Conservation (phyloP, 2,888 invertebrate genomes). For the Microctonus brassicae region DNA sequence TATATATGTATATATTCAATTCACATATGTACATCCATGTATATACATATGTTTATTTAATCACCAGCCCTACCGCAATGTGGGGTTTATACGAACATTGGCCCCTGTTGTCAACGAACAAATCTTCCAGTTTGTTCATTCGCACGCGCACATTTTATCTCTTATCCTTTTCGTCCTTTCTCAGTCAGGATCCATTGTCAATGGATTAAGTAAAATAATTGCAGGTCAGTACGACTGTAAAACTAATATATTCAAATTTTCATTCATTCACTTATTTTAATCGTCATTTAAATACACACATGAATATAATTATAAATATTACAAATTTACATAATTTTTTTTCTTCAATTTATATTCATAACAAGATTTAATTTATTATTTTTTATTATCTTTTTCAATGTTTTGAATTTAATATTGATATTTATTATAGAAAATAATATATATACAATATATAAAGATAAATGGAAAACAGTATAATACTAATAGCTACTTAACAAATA, state of each 20-base stretch:
- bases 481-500: too few relatives aligned
- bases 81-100: conserved; percentile 17
- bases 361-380: too few relatives aligned
- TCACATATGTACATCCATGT: conserved; percentile 8
- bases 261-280: conserved; percentile 11
- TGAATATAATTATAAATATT: background rate
- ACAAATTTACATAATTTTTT: too few relatives aligned
- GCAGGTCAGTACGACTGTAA: conserved; percentile 22
- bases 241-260: conserved; percentile 31
- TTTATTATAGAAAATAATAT: too few relatives aligned
- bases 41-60: conserved; percentile 11
- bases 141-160: background rate
- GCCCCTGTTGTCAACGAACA: conserved; percentile 30
- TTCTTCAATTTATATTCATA: too few relatives aligned
- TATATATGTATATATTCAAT: background rate
- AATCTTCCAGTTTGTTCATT: conserved; percentile 32
- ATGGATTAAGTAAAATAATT: conserved; percentile 56
- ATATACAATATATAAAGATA: too few relatives aligned
- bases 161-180: background rate
- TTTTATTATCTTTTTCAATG: too few relatives aligned
- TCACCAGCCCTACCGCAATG: conserved; percentile 22
- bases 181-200: conserved; percentile 49
- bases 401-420: too few relatives aligned
- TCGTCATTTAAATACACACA: background rate
- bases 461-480: too few relatives aligned